These are phyloP conservation scores for Microcebus murinus DNA, from an alignment of 2,113 vertebrate genomes.

Conservation along the genomic window DNA sequence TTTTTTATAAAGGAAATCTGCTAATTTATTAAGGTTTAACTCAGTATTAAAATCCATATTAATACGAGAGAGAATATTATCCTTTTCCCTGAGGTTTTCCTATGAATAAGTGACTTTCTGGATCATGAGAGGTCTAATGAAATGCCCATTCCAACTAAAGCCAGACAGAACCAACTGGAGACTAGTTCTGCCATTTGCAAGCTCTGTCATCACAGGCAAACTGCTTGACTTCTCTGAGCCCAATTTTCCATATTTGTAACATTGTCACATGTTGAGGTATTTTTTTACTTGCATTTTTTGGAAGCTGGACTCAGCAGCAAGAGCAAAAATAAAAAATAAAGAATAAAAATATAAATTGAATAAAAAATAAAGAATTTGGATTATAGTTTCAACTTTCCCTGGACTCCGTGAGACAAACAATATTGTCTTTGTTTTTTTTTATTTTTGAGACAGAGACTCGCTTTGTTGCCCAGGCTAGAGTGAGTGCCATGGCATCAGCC, in stretches of 20 bases:
- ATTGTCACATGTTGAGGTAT: neutral
- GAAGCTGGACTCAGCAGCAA: neutral
- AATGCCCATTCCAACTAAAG: neutral
- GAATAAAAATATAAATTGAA: neutral
- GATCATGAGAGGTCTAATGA: neutral
- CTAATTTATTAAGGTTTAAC: slow-evolving; percentile 22
- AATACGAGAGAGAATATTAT: neutral
- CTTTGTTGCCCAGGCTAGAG: too few species aligned
- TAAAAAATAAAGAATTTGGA: neutral
- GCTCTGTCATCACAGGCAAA: neutral
- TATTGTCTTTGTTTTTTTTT: neutral
- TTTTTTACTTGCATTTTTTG: neutral
- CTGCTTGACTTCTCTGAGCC: neutral
- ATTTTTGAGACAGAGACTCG: too few species aligned
- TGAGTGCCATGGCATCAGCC: too few species aligned
- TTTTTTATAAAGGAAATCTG: neutral
- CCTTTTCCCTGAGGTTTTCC: neutral
- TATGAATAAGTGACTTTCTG: neutral
- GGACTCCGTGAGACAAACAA: neutral
- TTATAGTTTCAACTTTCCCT: neutral
- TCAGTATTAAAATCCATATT: neutral
- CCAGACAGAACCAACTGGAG: neutral
- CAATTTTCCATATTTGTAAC: neutral
- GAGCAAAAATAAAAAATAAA: neutral
- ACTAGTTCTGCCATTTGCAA: neutral